Evolutionary conservation across 2,797 vertebrate genomes (phyloP), one percentile per base, ranked within the genome.

Genomic region (Alectoris magna): DNA sequence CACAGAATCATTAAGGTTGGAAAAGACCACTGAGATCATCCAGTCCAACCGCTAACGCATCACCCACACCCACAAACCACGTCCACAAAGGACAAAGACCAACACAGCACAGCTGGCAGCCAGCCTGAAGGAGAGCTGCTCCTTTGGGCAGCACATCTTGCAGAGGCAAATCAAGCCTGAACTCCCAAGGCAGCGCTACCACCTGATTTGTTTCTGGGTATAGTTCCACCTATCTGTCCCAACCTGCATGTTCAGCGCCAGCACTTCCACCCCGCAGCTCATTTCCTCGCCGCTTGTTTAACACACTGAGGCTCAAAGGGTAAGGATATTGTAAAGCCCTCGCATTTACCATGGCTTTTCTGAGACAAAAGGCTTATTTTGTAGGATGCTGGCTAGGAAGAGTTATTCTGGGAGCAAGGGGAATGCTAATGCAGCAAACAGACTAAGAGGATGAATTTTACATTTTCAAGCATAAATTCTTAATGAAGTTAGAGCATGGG

Each of bases 401-500:
- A 95, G 87, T 90, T 94, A 96, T 82, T 96, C 89, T 94, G 93
- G 82, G 85, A 96, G 87, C 82, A 92, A 90, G 68, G 89, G 85
- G 82, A 92, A 92, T 84, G 93, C 83, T 95, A 94, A 93, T 94
- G 87, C 75, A 94, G 92, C 58, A 87, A 96, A 88, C 91, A 95
- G 92, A 90, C 41, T 81, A 96, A 90, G 82, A 88, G 74, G 92
- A 96, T 95, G 92, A 96, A 96, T 96, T 96, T 94, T 96, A 96
- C 95, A 93, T 96, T 93, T 94, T 95, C 91, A 72, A 74, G 75
- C 64, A 96, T 95, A 94, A 96, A 95, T 96, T 96, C 91, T 95
- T 96, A 95, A 95, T 93, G 89, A 95, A 95, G 92, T 94, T 96
- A 95, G 93, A 96, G 91, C 94, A 95, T 68, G 44, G 91, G 95